Base-by-base conservation (phyloP, 1,140 invertebrate species). In the Drosophila cardini region DNA sequence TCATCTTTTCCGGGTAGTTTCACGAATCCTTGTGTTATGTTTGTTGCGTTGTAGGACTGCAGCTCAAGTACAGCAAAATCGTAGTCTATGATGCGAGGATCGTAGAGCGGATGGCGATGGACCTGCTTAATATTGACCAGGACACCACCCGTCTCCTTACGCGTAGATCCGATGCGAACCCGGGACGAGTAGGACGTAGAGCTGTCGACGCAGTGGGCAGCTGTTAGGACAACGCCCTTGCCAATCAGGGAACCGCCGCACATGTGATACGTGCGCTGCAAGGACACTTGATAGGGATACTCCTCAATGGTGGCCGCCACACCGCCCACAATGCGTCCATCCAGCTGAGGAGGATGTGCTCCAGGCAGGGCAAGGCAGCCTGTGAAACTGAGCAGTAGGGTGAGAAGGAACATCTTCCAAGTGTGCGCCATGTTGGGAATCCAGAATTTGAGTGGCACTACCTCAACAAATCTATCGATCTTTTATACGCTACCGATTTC, bases 201-300 rank as follows among this genome's bases (percentile, higher is more conserved):
- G 7, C 76, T 93, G 76, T 84, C 93, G 70, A 93, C 93, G 69
- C 93, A 94, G 80, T 94, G 93, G 18, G 93, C 93, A 0, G 93
- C 93, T 2, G 93, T 94, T 0, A 93, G 65, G 0, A 93, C 91
- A 64, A 93, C 92, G 0, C 93, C 69, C 32, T 92, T 91, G 21
- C 91, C 92, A 76, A 96, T 95, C 18, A 97, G 92, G 16, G 94
- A 95, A 4, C 94, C 96, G 1, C 95, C 96, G 80, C 96, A 97
- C 50, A 91, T 82, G 60, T 93, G 93, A 38, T 58, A 76, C 1
- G 70, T 63, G 4, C 74, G 79, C 57, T 92, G 90, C 50, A 93
- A 62, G 3, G 93, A 93, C 0, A 93, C 85, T 74, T 93, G 93
- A 63, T 92, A 92, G 0, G 93, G 93, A 84, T 93, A 79, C 18